phyloP scores from a whole-genome alignment of 1,140 invertebrate genomes.

The Eumaeus atala region DNA sequence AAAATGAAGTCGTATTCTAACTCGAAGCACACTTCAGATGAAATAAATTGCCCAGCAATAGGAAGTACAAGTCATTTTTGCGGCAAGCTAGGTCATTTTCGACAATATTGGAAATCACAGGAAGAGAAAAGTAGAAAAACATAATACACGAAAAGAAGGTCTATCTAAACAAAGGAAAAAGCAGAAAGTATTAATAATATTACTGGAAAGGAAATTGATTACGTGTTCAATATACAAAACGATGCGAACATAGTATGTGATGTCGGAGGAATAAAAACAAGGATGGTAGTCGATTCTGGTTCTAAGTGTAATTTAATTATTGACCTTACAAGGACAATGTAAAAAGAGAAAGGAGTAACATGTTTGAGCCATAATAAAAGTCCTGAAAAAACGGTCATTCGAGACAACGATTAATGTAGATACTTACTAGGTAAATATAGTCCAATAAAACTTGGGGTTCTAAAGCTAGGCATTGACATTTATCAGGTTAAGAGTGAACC shows the following conservation, averaged over 20 bases:
- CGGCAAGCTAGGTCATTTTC: no score
- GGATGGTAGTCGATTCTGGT: conserved; percentile 15
- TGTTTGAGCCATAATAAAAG: conserved; percentile 1
- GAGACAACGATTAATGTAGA: conserved; percentile 21
- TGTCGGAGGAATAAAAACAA: conserved; percentile 7
- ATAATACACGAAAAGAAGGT: no score
- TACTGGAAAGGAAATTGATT: conserved; percentile 6
- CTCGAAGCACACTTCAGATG: no score
- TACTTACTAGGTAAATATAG: conserved; percentile 30
- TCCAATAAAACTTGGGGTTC: conserved; percentile 22
- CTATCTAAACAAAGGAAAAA: no score
- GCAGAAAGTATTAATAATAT: no score
- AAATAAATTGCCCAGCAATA: no score
- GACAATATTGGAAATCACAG: no score
- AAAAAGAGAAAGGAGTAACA: conserved; percentile 20
- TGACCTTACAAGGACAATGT: conserved; percentile 22
- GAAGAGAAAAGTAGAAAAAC: no score
- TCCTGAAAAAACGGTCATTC: conserved; percentile 13
- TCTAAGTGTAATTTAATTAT: neutral
- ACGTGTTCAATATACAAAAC: conserved; percentile 11
- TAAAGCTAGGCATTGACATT: conserved; percentile 28
- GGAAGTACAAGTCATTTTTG: no score
- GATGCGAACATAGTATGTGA: conserved; percentile 7
- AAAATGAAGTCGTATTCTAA: no score
- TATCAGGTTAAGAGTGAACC: conserved; percentile 22